phyloP scores from a whole-genome alignment of 2,113 vertebrate genomes.

The Neolamprologus fasciatus region DNA sequence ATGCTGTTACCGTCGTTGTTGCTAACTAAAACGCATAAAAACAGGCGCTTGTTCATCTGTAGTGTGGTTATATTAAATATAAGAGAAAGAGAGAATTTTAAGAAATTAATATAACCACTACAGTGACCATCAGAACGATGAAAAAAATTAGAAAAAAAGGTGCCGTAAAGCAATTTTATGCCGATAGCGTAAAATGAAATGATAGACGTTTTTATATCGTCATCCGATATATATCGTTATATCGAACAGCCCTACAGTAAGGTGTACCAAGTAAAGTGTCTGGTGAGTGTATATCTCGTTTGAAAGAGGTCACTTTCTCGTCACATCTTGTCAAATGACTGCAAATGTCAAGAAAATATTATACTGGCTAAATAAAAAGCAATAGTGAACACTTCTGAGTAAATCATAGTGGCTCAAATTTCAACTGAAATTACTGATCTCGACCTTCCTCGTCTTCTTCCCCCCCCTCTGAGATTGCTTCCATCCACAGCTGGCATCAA shows the following conservation, averaged over 20 bases:
- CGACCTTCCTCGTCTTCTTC: neutral
- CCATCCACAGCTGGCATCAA: neutral
- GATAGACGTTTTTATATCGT: too few relatives aligned
- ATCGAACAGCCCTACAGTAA: neutral
- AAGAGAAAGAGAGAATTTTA: too few relatives aligned
- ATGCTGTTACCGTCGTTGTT: too few relatives aligned
- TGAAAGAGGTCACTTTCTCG: neutral
- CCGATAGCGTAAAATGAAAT: too few relatives aligned
- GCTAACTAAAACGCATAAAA: too few relatives aligned
- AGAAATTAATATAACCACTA: too few relatives aligned
- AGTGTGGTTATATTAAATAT: too few relatives aligned
- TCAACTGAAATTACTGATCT: neutral
- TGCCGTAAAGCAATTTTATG: too few relatives aligned
- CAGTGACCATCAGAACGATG: too few relatives aligned
- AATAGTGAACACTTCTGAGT: neutral
- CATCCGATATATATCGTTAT: too few relatives aligned
- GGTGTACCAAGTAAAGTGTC: accelerated
- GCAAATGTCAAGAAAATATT: accelerated
- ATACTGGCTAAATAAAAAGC: neutral
- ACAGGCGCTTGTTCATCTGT: too few relatives aligned
- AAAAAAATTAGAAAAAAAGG: too few relatives aligned
- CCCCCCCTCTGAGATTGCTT: neutral
- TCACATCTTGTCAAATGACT: neutral
- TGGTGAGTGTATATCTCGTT: neutral
- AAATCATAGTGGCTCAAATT: neutral